Percentiles rank a stretch among this genome's conserved stretches.
phyloP scores from a whole-genome alignment of 2,797 vertebrate genomes.

The Clamator glandarius region DNA sequence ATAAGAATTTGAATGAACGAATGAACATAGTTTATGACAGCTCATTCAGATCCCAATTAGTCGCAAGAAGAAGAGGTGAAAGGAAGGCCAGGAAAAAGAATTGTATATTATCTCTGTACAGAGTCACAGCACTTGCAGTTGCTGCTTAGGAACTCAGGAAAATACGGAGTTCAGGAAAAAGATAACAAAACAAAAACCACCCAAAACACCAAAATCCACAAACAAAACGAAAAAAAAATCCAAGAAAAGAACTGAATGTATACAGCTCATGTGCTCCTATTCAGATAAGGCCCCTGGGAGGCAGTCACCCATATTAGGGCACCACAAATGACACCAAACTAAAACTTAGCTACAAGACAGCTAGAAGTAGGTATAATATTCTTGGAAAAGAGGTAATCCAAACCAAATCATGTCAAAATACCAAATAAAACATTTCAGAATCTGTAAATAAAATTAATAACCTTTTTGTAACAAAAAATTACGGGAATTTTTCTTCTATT shows the following conservation, averaged over 20 bases:
- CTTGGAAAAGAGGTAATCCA: not conserved
- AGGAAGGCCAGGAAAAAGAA: no score
- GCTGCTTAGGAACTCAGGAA: not conserved
- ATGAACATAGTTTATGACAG: not conserved
- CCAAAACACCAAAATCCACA: not conserved
- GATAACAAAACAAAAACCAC: no score
- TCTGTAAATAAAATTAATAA: not conserved
- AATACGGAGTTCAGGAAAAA: not conserved
- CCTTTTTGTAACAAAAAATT: not conserved
- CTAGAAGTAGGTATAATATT: not conserved
- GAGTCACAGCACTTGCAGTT: not conserved
- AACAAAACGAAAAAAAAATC: not conserved
- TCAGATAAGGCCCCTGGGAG: not conserved
- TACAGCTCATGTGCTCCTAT: not conserved
- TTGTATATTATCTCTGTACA: not conserved
- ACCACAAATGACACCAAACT: not conserved
- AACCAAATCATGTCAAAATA: not conserved
- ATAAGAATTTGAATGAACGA: no score
- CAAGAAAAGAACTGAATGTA: not conserved
- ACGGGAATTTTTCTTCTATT: not conserved
- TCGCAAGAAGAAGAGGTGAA: not conserved
- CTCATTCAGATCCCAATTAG: not conserved
- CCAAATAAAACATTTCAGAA: not conserved
- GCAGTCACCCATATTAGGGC: not conserved
- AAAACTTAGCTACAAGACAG: not conserved